Conservation (phyloP, 1,140 invertebrate genomes). For the Ruditapes philippinarum region DNA sequence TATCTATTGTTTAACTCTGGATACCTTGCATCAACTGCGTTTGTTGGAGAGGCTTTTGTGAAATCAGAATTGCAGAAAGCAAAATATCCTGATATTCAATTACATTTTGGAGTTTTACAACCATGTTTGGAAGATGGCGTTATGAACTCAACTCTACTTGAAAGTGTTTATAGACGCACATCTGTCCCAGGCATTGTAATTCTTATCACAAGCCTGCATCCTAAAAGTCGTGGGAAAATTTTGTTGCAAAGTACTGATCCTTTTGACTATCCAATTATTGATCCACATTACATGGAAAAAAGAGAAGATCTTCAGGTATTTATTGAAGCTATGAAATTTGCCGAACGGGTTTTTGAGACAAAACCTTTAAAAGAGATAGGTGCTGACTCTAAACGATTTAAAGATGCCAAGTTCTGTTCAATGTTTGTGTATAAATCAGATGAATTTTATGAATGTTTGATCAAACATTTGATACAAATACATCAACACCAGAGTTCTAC, state of each 20-base stretch:
- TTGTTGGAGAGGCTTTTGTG: background rate
- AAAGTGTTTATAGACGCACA: background rate
- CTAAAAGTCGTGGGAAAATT: conserved; percentile 80
- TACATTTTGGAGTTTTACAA: background rate
- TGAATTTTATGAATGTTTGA: background rate
- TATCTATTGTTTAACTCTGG: conserved; percentile 5
- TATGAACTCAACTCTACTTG: background rate
- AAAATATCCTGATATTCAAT: conserved; percentile 41
- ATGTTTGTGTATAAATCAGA: background rate
- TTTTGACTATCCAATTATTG: conserved; percentile 92
- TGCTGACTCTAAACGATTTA: background rate
- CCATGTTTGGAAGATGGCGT: background rate
- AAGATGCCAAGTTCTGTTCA: background rate
- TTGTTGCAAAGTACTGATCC: conserved; percentile 90
- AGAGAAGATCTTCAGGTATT: conserved; percentile 59
- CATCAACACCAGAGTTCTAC: conserved; percentile 92
- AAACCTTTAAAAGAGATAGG: conserved; percentile 41
- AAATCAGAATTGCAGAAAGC: background rate
- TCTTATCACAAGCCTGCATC: conserved; percentile 56
- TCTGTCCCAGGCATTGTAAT: background rate
- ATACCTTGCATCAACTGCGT: background rate
- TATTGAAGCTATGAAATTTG: conserved; percentile 15
- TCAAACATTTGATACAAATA: background rate
- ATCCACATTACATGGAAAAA: conserved; percentile 88
- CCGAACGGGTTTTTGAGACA: conserved; percentile 1